Evolutionary conservation across 2,888 invertebrate genomes (phyloP).

Genomic region (Penaeus monodon): DNA sequence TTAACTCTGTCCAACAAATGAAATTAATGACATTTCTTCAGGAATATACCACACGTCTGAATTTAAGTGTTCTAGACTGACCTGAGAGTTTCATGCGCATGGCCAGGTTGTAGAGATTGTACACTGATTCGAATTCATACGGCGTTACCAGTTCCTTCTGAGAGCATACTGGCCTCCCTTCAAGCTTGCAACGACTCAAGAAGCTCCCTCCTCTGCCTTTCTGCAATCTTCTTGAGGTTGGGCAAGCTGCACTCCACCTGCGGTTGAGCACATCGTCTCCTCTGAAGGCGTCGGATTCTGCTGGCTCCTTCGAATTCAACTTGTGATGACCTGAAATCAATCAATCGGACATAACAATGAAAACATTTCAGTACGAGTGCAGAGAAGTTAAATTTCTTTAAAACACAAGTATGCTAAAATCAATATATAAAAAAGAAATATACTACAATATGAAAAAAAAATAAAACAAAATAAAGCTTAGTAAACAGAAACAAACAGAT

Average conservation of each 20-base stretch:
- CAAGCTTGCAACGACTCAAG: constrained; percentile 90
- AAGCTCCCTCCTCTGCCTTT: constrained; percentile 96
- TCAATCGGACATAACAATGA: background rate
- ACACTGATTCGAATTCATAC: constrained; percentile 91
- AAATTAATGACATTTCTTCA: too few species aligned
- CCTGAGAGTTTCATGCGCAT: constrained; percentile 65
- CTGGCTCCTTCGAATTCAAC: constrained; percentile 97
- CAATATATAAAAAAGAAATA: background rate
- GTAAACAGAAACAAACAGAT: background rate
- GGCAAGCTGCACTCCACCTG: constrained; percentile 82
- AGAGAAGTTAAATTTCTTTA: background rate
- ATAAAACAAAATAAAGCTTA: background rate
- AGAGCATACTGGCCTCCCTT: constrained; percentile 94
- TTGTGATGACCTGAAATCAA: constrained; percentile 69
- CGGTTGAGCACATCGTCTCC: constrained; percentile 78
- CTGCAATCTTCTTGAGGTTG: constrained; percentile 93
- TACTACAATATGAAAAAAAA: background rate
- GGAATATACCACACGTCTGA: too few species aligned
- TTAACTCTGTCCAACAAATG: too few species aligned
- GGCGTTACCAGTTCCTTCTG: constrained; percentile 91
- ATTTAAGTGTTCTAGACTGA: background rate
- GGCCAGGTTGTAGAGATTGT: constrained; percentile 89
- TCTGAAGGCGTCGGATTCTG: constrained; percentile 94
- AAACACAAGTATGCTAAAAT: background rate
- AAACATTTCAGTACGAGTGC: background rate